Evolutionary conservation across 2,888 invertebrate species (phyloP).

Genomic region (Monoplex corrugatus): DNA sequence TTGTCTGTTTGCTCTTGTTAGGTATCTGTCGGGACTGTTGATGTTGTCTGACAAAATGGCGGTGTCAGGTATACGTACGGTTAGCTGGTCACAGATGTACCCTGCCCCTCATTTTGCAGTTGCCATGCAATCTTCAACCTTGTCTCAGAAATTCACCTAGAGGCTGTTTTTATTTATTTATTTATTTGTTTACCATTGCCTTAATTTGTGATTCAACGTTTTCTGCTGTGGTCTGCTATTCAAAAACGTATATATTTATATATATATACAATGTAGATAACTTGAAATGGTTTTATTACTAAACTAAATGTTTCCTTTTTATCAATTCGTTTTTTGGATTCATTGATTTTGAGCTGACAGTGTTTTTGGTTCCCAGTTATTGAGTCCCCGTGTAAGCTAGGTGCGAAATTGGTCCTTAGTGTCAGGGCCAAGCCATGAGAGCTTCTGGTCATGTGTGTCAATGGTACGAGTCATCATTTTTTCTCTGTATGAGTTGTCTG

Average conservation of each 20-base stretch:
- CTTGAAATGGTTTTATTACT: neutral
- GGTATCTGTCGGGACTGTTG: slow-evolving; percentile 17
- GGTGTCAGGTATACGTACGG: neutral
- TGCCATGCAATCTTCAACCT: neutral
- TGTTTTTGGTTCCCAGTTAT: neutral
- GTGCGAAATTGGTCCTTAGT: neutral
- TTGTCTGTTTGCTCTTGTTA: neutral
- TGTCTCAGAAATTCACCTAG: neutral
- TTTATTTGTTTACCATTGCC: neutral
- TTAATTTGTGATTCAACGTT: neutral
- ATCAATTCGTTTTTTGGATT: too few relatives aligned
- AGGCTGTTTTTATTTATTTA: neutral
- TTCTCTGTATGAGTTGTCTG: slow-evolving; percentile 31
- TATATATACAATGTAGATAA: neutral
- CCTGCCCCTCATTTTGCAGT: slow-evolving; percentile 16
- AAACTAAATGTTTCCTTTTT: neutral
- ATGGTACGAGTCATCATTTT: slow-evolving; percentile 10
- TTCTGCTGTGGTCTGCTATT: slow-evolving; percentile 31
- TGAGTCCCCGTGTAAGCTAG: neutral
- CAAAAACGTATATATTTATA: neutral
- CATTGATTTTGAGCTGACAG: too few relatives aligned
- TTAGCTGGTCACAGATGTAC: neutral
- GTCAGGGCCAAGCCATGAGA: neutral
- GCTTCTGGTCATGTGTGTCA: slow-evolving; percentile 33
- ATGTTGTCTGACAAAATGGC: slow-evolving; percentile 27